Evolutionary conservation across 2,888 invertebrate genomes (phyloP), one percentile per base, ranked within the genome.

Genomic region (Drosophila nr. fundita): DNA sequence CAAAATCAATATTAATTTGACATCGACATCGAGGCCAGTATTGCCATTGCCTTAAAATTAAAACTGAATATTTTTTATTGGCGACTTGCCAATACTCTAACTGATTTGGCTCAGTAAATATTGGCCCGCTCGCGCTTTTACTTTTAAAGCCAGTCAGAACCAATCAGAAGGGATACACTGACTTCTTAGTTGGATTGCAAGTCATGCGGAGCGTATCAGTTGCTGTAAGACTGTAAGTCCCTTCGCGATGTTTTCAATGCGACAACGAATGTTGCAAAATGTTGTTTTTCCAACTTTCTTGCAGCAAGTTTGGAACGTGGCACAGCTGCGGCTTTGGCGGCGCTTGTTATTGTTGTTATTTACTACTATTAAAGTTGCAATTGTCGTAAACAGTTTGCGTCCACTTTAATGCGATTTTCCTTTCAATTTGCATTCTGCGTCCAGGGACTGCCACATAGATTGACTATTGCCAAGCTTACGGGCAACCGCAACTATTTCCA

Each of bases 311-410:
- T 68, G 38, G 54, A 61, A 57, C 71, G 68, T 59, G 66, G 65
- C 63, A 36, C 80, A 82, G 80, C 82, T 76, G 78, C 55, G 76
- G 59, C 80, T 60, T 66, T 54, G 72, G 64, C 66, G 70, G 68
- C 68, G 42, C 72, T 89, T 89, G 80, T 80, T 87, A 76, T 82
- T 89, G 80, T 86, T 86, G 83, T 80, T 86, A 80, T 86, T 89
- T 87, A 86, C 90, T 87, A 86, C 90, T 85, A 80, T 85, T 74
- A 87, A 87, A 87, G 85, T 89, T 72, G 67, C 58, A 54, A 50
- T 60, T 57, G 70, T 78, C 81, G 87, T 69, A 88, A 83, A 83
- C 88, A 83, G 86, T 88, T 75, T 68, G 84, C 52, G 82, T 84
- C 42, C 66, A 71, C 53, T 76, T 67, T 53, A 61, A 70, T 66